A percentile compares a stretch with the other conserved stretches of the same genome.
Evolutionary conservation across 2,113 vertebrate species (phyloP).

Genomic region (Prunella himalayana): DNA sequence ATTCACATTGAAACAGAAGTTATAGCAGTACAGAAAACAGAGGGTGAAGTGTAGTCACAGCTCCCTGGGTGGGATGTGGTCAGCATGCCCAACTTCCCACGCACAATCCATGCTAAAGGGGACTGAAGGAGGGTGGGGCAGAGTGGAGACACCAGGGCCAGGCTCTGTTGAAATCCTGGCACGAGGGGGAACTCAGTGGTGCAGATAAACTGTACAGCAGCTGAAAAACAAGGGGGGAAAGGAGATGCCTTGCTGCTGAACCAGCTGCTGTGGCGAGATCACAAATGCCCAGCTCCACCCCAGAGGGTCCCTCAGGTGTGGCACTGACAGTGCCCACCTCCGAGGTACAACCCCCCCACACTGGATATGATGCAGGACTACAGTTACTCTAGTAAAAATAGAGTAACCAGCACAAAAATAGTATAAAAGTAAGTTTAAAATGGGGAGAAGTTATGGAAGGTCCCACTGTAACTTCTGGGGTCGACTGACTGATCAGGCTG

Average conservation of each 20-base stretch:
- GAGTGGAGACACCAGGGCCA: neutral
- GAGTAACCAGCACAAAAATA: neutral
- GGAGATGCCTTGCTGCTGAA: neutral
- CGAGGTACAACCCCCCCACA: neutral
- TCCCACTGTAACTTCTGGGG: neutral
- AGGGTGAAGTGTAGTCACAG: rapidly evolving
- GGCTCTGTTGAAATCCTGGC: neutral
- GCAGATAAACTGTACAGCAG: neutral
- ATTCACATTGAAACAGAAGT: neutral
- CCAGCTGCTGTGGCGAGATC: rapidly evolving
- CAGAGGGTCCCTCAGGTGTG: too few species aligned
- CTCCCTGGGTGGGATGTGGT: neutral
- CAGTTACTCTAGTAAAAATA: neutral
- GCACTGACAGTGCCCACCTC: too few species aligned
- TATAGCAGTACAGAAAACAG: neutral
- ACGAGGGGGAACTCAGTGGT: too few species aligned
- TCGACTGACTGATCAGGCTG: neutral
- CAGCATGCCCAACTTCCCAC: neutral
- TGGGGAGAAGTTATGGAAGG: neutral
- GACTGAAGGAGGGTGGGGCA: rapidly evolving
- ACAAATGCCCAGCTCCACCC: neutral
- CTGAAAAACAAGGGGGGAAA: neutral
- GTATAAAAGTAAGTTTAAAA: neutral
- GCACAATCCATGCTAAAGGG: neutral
- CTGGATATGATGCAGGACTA: neutral